Evolutionary conservation across 2,113 vertebrate genomes (phyloP).

Genomic region (Oenanthe melanoleuca): DNA sequence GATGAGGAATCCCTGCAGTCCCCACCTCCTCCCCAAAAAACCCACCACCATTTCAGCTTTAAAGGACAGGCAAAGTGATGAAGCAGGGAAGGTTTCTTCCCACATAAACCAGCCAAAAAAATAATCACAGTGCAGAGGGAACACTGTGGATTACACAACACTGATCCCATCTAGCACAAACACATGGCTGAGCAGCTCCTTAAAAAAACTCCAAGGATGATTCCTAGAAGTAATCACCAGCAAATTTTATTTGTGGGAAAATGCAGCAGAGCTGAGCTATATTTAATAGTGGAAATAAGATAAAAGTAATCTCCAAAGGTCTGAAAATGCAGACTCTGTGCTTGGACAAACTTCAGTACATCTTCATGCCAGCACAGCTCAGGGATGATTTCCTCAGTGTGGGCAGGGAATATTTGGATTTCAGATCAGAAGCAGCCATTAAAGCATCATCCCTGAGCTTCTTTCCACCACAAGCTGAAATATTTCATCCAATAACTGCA

Average conservation of each 20-base stretch:
- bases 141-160: background rate
- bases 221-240: background rate
- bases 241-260: background rate
- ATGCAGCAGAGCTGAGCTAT: background rate
- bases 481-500: background rate
- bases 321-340: background rate
- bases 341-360: background rate
- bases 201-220: background rate
- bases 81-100: background rate
- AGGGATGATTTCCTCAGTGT: background rate
- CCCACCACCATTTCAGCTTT: background rate
- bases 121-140: background rate
- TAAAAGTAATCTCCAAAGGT: slow-evolving; percentile 13
- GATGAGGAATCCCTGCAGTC: background rate
- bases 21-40: background rate
- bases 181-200: background rate
- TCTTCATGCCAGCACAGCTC: background rate
- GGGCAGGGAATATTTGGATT: background rate
- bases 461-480: background rate
- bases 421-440: background rate
- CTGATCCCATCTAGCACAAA: background rate
- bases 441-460: background rate
- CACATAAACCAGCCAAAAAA: background rate
- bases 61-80: background rate
- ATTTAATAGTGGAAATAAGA: slow-evolving; percentile 8